Evolutionary conservation across 2,888 invertebrate species (phyloP).

Genomic region (Aspidiotus destructor): DNA sequence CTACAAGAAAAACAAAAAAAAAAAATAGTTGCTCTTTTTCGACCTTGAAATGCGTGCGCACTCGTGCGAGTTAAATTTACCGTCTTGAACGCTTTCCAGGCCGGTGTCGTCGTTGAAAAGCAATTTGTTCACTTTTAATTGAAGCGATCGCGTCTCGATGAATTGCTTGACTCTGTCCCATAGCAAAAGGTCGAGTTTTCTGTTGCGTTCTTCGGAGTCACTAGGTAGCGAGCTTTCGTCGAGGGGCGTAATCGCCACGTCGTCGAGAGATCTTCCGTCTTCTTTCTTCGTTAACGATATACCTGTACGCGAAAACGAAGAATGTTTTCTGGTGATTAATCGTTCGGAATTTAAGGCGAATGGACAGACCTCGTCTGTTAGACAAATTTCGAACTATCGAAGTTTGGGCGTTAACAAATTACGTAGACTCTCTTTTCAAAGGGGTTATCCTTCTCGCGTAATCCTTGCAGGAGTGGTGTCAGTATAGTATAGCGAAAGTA

Average conservation of each 20-base stretch:
- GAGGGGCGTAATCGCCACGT: slow-evolving; percentile 6
- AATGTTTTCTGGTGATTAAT: too few relatives aligned
- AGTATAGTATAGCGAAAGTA: too few relatives aligned
- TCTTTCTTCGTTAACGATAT: slow-evolving; percentile 49
- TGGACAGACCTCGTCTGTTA: too few relatives aligned
- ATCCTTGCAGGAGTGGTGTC: too few relatives aligned
- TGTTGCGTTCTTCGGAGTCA: slow-evolving; percentile 35
- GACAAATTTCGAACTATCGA: too few relatives aligned
- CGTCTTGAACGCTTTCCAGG: slow-evolving; percentile 12
- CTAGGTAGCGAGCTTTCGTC: slow-evolving; percentile 30
- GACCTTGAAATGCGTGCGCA: too few relatives aligned
- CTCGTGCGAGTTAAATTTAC: neutral
- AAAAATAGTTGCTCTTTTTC: neutral
- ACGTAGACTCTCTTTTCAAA: too few relatives aligned
- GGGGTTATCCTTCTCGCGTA: too few relatives aligned
- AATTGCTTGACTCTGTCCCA: slow-evolving; percentile 38
- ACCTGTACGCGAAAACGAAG: too few relatives aligned
- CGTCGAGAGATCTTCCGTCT: slow-evolving; percentile 34
- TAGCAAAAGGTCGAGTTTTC: slow-evolving; percentile 38
- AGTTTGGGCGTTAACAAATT: too few relatives aligned
- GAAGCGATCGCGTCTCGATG: slow-evolving; percentile 42
- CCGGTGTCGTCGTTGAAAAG: slow-evolving; percentile 59
- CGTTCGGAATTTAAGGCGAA: too few relatives aligned
- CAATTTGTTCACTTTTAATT: slow-evolving; percentile 64
- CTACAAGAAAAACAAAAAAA: slow-evolving; percentile 39